Conservation (phyloP, 2,888 invertebrate genomes). For the Orthonevra nobilis region DNA sequence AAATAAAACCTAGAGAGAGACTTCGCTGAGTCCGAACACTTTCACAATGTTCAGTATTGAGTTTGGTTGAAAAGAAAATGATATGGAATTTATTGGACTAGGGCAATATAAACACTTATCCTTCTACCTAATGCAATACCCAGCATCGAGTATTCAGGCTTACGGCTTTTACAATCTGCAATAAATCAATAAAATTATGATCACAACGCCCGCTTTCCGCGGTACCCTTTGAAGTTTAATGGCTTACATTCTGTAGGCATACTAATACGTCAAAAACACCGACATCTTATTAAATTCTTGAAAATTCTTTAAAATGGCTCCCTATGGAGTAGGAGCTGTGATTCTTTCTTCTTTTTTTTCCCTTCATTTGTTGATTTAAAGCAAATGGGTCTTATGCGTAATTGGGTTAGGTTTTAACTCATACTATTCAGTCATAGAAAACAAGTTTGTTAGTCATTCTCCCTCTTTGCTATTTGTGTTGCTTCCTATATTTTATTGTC, state of each 20-base stretch:
- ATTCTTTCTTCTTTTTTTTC: slow-evolving; percentile 3
- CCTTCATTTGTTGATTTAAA: slow-evolving; percentile 41
- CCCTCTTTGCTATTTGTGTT: slow-evolving; percentile 3
- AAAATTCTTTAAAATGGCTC: slow-evolving; percentile 37
- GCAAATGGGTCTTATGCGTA: slow-evolving; percentile 29
- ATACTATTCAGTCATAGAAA: slow-evolving; percentile 9
- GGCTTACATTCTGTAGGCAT: slow-evolving; percentile 33
- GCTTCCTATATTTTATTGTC: slow-evolving; percentile 22
- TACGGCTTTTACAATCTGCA: slow-evolving; percentile 61
- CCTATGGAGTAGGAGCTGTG: slow-evolving; percentile 23
- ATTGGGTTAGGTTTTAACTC: slow-evolving; percentile 42
- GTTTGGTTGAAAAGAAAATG: slow-evolving; percentile 37
- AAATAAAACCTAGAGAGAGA: not conserved
- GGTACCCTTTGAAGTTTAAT: slow-evolving; percentile 50
- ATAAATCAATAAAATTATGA: slow-evolving; percentile 75
- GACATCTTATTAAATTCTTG: slow-evolving; percentile 59
- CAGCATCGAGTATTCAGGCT: slow-evolving; percentile 29
- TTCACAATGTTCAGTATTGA: slow-evolving; percentile 19
- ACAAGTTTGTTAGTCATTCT: slow-evolving; percentile 46
- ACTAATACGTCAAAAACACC: slow-evolving; percentile 59
- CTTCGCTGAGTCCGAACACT: slow-evolving; percentile 11
- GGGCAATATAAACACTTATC: slow-evolving; percentile 64
- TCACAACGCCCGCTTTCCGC: slow-evolving; percentile 71
- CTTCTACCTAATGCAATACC: slow-evolving; percentile 34
- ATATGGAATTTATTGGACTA: slow-evolving; percentile 65